phyloP scores from a whole-genome alignment of 1,140 invertebrate species.

The Dendrolimus kikuchii region DNA sequence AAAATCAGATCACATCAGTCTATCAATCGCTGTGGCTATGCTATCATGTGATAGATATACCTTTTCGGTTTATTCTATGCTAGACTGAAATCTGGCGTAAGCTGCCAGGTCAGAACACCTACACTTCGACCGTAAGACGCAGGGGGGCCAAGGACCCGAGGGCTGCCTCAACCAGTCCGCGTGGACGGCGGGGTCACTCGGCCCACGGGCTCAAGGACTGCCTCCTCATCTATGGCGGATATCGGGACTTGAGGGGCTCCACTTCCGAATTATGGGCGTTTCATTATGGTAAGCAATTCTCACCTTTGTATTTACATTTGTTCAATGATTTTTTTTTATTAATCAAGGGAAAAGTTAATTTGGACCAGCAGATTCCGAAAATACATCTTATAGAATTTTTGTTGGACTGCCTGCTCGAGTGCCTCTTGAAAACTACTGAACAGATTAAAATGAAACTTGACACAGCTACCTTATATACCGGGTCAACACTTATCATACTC shows the following conservation, averaged over 20 bases:
- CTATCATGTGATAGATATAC: not conserved
- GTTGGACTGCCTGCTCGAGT: too few relatives aligned
- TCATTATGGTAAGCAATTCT: constrained; percentile 81
- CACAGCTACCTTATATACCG: too few relatives aligned
- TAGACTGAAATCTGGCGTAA: constrained; percentile 81
- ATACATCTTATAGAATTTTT: too few relatives aligned
- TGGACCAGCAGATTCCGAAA: too few relatives aligned
- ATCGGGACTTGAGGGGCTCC: constrained; percentile 89
- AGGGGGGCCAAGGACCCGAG: constrained; percentile 14
- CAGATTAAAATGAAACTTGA: too few relatives aligned
- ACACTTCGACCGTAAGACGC: constrained; percentile 18
- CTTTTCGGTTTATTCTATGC: constrained; percentile 9
- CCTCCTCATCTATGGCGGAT: constrained; percentile 92
- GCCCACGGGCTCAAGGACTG: constrained; percentile 84
- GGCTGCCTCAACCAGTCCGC: constrained; percentile 72
- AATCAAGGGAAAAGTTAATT: too few relatives aligned
- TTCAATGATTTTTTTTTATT: constrained; percentile 3
- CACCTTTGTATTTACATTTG: not conserved
- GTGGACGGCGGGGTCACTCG: constrained; percentile 86
- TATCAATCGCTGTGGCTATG: too few relatives aligned
- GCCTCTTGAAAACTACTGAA: too few relatives aligned
- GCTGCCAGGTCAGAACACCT: constrained; percentile 53
- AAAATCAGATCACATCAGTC: too few relatives aligned
- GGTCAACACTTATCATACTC: too few relatives aligned
- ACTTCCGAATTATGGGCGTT: constrained; percentile 91